Percentiles rank a stretch among this genome's conserved stretches.
Conservation (phyloP, 2,888 invertebrate species). For the Drosophila differens region DNA sequence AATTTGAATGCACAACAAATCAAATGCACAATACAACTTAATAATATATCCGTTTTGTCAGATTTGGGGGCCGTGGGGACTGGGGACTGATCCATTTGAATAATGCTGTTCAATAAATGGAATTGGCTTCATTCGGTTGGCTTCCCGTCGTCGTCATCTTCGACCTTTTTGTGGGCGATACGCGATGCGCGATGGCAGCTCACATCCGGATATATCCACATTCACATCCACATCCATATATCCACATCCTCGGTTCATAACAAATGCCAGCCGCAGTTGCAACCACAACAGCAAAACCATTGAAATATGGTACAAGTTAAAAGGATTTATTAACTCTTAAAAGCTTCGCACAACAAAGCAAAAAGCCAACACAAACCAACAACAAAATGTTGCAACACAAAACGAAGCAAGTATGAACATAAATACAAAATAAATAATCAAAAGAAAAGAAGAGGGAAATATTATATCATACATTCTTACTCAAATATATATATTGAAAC, state of each 20-base stretch:
- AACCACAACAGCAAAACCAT: conserved; percentile 50
- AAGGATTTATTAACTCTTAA: conserved; percentile 81
- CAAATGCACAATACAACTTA: conserved; percentile 69
- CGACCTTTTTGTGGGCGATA: conserved; percentile 40
- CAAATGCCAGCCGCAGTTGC: conserved; percentile 43
- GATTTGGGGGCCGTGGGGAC: conserved; percentile 3
- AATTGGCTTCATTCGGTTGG: conserved; percentile 70
- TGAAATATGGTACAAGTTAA: conserved; percentile 80
- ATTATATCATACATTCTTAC: conserved; percentile 31
- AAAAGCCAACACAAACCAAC: conserved; percentile 47
- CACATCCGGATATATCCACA: conserved; percentile 28
- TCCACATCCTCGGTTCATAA: conserved; percentile 57
- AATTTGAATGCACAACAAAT: conserved; percentile 66
- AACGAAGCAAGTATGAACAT: conserved; percentile 23
- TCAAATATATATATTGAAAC: conserved; percentile 12
- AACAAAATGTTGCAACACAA: conserved; percentile 29
- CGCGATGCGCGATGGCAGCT: conserved; percentile 25
- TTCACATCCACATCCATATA: conserved; percentile 55
- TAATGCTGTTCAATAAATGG: conserved; percentile 75
- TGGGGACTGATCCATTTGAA: conserved; percentile 54
- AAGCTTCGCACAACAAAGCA: conserved; percentile 74
- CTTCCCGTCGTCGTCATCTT: conserved; percentile 41
- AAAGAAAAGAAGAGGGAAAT: conserved; percentile 14
- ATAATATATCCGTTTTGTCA: conserved; percentile 65
- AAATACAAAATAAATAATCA: conserved; percentile 27